Base-by-base conservation (phyloP, 2,797 vertebrate species). In the Muscicapa striata region DNA sequence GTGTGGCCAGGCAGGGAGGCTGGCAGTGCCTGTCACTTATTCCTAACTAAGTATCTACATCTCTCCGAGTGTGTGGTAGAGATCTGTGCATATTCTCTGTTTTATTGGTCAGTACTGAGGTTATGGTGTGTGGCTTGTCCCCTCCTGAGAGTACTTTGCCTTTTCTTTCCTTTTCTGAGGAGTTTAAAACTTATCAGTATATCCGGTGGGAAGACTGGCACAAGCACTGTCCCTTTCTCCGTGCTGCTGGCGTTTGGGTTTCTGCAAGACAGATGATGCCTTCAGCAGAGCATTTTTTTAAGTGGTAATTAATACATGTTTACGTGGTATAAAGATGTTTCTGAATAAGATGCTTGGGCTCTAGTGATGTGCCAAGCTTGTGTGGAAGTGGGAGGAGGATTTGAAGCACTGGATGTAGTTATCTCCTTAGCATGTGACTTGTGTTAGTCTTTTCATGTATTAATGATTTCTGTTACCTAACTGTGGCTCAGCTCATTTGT, bases 11-110 rank as follows among this genome's bases (percentile, higher is more conserved):
- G n/a, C 32, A 3, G 29, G 15, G 82, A 45, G 87, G 10, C 83
- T 87, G 90, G 87, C 48, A 23, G 78, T 54, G 79, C 75, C 79
- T 89, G 91, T 62, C 84, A 13, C 84, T 34, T 63, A 48, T 10
- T 84, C 24, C 22, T 13, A 11, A 18, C n/a, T 29, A 34, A n/a
- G 15, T 7, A 15, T 51, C 46, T 36, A 1, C 59, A 2, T 68
- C 32, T 13, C 3, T 40, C 20, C 14, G 3, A 54, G 74, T 7
- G 10, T 6, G 20, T 22, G 61, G 38, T 9, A 5, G 30, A 77
- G 70, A 38, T 81, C 16, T 81, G 36, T 74, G 49, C 4, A 0
- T 73, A 3, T 68, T 78, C 67, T 46, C 23, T 61, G 24, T 46
- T 77, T 36, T 6, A 1, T 43, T 55, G 48, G 34, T 36, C 10